Base-by-base conservation (phyloP, 2,113 vertebrate species). In the Brachypteracias leptosomus region DNA sequence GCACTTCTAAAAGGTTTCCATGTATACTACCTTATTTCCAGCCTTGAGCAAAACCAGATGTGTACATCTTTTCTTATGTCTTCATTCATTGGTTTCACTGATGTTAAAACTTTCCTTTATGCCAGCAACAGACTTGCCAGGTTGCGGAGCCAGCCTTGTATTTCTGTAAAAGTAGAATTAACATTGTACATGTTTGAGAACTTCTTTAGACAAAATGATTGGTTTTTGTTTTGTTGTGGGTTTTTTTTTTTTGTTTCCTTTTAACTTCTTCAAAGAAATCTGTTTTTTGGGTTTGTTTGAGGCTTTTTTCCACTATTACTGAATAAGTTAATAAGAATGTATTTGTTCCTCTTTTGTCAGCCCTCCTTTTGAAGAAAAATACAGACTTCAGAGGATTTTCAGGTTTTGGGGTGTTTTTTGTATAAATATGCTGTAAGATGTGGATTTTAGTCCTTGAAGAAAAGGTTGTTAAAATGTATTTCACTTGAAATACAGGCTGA, bases 21-120 rank as follows among this genome's bases (percentile, higher is more conserved):
- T 38, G 4, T 54, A 0, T 67, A 72, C 22, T 58, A 35, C 11
- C 38, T 79, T 2, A 7, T 36, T 95, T 68, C 19, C 8, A 65
- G 22, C 16, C 42, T 52, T 54, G 31, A 57, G 35, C 35, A 68
- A 52, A 80, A 47, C 3, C 62, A n/a, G 38, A 22, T 58, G 6
- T 0, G 0, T 20, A 4, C 16, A 3, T 51, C 11, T 63, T 21
- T 47, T 77, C 38, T 40, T 26, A 16, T 2, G 2, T 28, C 42
- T 42, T 77, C 80, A 4, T 73, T 92, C 7, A 8, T 9, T 29
- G 18, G 2, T 65, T 84, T 84, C 21, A 19, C 12, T n/a, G 16
- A 21, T 54, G 36, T 44, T 73, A 26, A 84, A 80, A 66, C 14
- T 66, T 86, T 61, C 9, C 8, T 35, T 57, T 25, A 10, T 84